These are phyloP conservation scores for Pristionchus exspectatus DNA, from an alignment of 2,888 invertebrate species.

Conservation along the genomic window DNA sequence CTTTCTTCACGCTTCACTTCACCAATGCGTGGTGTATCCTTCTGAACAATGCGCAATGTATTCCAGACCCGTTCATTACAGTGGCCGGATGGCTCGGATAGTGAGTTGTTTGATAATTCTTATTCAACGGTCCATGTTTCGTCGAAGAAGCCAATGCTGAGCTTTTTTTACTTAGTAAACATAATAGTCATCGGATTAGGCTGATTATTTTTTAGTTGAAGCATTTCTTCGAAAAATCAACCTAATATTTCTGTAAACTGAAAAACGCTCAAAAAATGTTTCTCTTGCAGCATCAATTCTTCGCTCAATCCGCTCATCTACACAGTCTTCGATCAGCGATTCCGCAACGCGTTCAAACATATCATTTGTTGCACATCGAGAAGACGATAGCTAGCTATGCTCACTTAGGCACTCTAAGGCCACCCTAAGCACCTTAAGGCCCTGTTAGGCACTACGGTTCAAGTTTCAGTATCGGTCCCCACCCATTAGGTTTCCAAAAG, in stretches of 20 bases:
- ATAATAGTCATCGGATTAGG: too few relatives aligned
- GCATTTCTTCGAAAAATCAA: background rate
- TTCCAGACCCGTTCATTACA: slow-evolving; percentile 84
- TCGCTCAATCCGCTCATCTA: slow-evolving; percentile 77
- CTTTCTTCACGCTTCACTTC: slow-evolving; percentile 98
- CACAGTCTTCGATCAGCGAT: slow-evolving; percentile 78
- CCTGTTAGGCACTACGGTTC: too few relatives aligned
- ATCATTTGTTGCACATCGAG: slow-evolving; percentile 65
- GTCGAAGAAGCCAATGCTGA: background rate
- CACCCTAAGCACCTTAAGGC: background rate
- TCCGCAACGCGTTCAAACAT: slow-evolving; percentile 76
- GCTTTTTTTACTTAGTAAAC: background rate
- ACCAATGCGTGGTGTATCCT: slow-evolving; percentile 94
- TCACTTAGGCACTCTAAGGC: background rate
- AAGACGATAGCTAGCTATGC: slow-evolving; percentile 25
- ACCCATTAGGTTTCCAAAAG: too few relatives aligned
- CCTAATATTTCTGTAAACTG: background rate
- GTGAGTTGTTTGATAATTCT: slow-evolving; percentile 62
- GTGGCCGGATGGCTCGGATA: slow-evolving; percentile 98
- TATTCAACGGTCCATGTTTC: background rate
- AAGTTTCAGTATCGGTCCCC: too few relatives aligned
- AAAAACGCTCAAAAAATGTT: background rate
- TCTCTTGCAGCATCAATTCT: slow-evolving; percentile 70
- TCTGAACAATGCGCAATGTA: slow-evolving; percentile 62
- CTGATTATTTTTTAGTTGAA: background rate